These are phyloP conservation scores for Chironex yamaguchii DNA, from an alignment of 30 jellyfish, hydroid and myxozoan species.

Conservation along the genomic window DNA sequence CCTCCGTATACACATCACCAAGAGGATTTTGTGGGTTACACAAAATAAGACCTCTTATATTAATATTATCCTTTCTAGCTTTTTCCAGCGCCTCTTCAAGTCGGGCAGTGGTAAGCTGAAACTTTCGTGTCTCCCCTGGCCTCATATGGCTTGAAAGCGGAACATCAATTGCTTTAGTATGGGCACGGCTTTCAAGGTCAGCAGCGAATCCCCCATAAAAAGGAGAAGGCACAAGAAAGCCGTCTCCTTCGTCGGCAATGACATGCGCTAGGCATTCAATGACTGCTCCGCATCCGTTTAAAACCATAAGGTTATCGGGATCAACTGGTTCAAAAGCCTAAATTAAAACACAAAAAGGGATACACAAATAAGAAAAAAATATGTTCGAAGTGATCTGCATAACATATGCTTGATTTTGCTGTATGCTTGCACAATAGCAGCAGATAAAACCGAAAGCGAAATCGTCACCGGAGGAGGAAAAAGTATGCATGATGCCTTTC, in stretches of 20 bases:
- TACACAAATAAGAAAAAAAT: no score
- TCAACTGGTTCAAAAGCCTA: conserved; percentile 48
- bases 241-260: conserved; percentile 76
- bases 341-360: no score
- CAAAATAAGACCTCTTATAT: conserved; percentile 49
- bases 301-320: conserved; percentile 57
- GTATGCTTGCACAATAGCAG: no score
- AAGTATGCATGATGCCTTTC: no score
- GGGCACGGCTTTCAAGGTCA: conserved; percentile 60
- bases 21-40: conserved; percentile 87
- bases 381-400: no score
- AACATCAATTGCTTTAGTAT: conserved; percentile 32
- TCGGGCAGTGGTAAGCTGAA: conserved; percentile 72
- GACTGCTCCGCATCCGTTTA: conserved; percentile 92
- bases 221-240: conserved; percentile 83
- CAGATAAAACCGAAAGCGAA: no score
- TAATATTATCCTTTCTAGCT: conserved; percentile 45
- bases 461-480: no score
- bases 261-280: conserved; percentile 65
- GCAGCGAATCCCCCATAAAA: conserved; percentile 80
- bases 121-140: conserved; percentile 50
- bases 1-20: conserved; percentile 73
- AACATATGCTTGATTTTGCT: no score
- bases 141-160: conserved; percentile 43
- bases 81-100: conserved; percentile 63